Base-by-base conservation (phyloP, 2,113 vertebrate genomes). In the Phylloscopus whistleri region DNA sequence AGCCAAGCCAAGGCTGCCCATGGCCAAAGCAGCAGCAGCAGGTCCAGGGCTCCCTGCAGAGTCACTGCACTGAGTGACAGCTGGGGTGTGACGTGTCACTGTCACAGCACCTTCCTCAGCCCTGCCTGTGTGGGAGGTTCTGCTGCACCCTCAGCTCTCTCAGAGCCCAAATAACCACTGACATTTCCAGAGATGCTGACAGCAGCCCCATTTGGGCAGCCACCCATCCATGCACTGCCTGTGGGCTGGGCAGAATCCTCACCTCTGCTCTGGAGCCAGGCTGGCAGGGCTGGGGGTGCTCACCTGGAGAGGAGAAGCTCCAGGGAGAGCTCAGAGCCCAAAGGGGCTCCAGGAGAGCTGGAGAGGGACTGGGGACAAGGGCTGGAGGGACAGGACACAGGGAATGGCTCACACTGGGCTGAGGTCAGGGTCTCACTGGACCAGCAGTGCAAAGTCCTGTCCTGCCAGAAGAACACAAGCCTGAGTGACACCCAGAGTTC, bases 61-160 rank as follows among this genome's bases (percentile, higher is more conserved):
- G 70, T 60, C 58, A 14, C 23, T 75, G 72, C 62, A 31, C 52
- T 6, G 16, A 6, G 26, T 8, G 59, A 63, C 66, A 63, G 23
- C 31, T 37, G 16, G 1, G 73, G 35, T 35, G 56, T 16, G 66
- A 26, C 5, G 2, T 9, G 44, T 7, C 23, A 3, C 48, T n/a
- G 44, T 5, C 68, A 43, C 35, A 20, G 56, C 41, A 24, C 23
- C 74, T 70, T 26, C 44, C 58, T 22, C 51, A 76, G 37, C 46
- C 62, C 27, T 0, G 1, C 48, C 35, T 0, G 7, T 3, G 6
- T 0, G 10, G 14, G 20, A 20, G 8, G 67, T 12, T 68, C 7
- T 60, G 33, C 20, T 60, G 53, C 41, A 35, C 53, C 3, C 23
- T 15, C 16, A 3, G 20, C 16, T 76, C 49, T 17, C 67, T 2